phyloP scores from a whole-genome alignment of 1,140 invertebrate genomes.

The Drosophila auraria region DNA sequence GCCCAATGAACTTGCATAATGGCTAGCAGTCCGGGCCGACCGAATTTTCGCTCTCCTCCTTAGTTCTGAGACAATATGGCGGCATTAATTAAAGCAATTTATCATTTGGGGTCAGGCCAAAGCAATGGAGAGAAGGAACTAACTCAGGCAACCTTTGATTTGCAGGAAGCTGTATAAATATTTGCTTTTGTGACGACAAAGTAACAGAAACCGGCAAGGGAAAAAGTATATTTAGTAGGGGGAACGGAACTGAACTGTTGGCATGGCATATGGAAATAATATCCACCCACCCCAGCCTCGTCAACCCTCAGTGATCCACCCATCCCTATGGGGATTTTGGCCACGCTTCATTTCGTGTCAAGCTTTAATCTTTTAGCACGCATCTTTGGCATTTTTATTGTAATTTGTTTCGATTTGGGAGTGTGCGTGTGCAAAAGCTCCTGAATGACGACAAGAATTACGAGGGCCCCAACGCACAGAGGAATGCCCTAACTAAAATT shows the following conservation, averaged over 20 bases:
- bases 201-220: constrained; percentile 26
- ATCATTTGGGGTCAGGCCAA: constrained; percentile 78
- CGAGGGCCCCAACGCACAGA: constrained; percentile 7
- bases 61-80: constrained; percentile 74
- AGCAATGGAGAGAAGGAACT: constrained; percentile 29
- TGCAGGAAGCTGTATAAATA: constrained; percentile 81
- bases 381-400: constrained; percentile 83
- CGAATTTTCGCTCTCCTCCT: constrained; percentile 28
- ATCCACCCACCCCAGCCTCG: constrained; percentile 4
- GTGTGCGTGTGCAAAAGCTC: constrained; percentile 39
- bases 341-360: constrained; percentile 76
- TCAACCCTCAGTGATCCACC: constrained; percentile 11
- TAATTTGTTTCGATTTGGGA: constrained; percentile 79
- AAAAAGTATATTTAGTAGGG: constrained; percentile 25
- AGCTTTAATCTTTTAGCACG: constrained; percentile 82
- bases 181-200: constrained; percentile 66
- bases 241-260: constrained; percentile 35
- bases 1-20: constrained; percentile 83
- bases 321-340: constrained; percentile 14
- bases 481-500: constrained; percentile 32
- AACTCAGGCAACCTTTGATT: constrained; percentile 68
- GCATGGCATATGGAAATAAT: constrained; percentile 69
- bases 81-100: constrained; percentile 84
- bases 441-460: neutral
- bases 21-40: constrained; percentile 23